phyloP scores from a whole-genome alignment of 2,888 invertebrate species.

The Dicranocentrus wangi region DNA sequence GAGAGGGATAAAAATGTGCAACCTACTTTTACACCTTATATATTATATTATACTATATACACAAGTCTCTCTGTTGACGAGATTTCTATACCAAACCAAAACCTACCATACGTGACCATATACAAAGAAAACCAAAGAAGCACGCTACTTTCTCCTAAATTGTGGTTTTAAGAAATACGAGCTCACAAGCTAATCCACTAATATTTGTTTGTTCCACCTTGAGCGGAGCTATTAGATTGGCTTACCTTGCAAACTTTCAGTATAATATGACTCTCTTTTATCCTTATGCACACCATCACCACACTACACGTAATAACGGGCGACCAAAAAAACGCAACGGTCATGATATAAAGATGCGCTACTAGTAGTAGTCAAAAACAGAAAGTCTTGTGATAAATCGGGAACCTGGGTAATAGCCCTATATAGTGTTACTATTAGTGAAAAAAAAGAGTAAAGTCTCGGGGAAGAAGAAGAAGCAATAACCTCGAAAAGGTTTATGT shows the following conservation, averaged over 20 bases:
- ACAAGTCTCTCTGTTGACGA: too few species aligned
- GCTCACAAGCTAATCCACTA: background rate
- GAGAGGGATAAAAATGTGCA: too few species aligned
- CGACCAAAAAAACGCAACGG: background rate
- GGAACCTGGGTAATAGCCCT: too few species aligned
- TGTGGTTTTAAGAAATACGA: background rate
- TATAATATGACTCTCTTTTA: background rate
- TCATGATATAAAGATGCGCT: background rate
- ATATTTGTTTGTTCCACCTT: slow-evolving; percentile 11
- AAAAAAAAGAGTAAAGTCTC: background rate
- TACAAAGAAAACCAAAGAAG: background rate
- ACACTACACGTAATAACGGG: background rate
- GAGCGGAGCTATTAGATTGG: slow-evolving; percentile 2
- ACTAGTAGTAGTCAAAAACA: background rate
- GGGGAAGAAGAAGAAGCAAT: slow-evolving; percentile 16
- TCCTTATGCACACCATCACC: background rate
- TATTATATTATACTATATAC: too few species aligned
- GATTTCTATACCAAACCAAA: too few species aligned
- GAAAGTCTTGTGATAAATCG: slow-evolving; percentile 1
- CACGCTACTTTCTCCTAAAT: slow-evolving; percentile 8
- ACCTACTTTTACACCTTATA: too few species aligned
- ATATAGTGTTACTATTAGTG: background rate
- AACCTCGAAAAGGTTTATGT: slow-evolving; percentile 31
- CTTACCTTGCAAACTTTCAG: slow-evolving; percentile 16
- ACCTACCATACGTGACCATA: too few species aligned